Base-by-base conservation (phyloP, 2,888 invertebrate genomes). In the Pristionchus maxplancki region DNA sequence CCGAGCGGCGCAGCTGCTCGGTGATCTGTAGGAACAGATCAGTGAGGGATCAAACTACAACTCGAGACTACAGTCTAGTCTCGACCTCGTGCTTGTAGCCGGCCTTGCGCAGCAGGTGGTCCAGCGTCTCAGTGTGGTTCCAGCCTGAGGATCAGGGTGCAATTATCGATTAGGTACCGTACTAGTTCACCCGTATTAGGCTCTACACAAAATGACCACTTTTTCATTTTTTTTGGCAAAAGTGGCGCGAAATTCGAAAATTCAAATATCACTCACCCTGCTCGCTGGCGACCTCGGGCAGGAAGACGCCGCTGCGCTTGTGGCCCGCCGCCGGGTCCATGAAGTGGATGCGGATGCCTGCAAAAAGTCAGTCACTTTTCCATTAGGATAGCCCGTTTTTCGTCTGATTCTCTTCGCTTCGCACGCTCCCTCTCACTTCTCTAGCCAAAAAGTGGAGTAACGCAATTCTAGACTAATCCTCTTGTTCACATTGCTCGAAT, bases 71-170 rank as follows among this genome's bases (percentile, higher is more conserved):
- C n/a, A 50, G 15, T 81, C 81, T 50, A 81, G 37, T 50, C 15
- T 81, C 31, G 44, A 40, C 13, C 48, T 67, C 71, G 6, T 98
- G 95, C 95, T 97, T 97, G 96, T 97, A 98, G 83, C 99, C 99
- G 91, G 98, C 99, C 96, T 99, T 99, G 92, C 98, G 96, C 91
- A 99, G 96, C 90, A 99, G 96, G 67, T 98, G 98, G 96, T 99
- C 99, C 95, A 99, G 98, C 40, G 99, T 99, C 96, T 99, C 98
- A 92, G 97, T 96, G 96, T 98, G 97, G 96, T 99, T 97, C 99
- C 99, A 99, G 94, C 98, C 98, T 98, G 40, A 24, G 34, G 37
- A 53, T 28, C 11, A 37, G 15, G 9, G 40, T 5, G 1, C 40
- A 40, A n/a, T 37, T 8, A 74, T 74, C n/a, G 24, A 37, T 40